phyloP scores from a whole-genome alignment of 2,888 invertebrate species.

The Tillus elongatus region DNA sequence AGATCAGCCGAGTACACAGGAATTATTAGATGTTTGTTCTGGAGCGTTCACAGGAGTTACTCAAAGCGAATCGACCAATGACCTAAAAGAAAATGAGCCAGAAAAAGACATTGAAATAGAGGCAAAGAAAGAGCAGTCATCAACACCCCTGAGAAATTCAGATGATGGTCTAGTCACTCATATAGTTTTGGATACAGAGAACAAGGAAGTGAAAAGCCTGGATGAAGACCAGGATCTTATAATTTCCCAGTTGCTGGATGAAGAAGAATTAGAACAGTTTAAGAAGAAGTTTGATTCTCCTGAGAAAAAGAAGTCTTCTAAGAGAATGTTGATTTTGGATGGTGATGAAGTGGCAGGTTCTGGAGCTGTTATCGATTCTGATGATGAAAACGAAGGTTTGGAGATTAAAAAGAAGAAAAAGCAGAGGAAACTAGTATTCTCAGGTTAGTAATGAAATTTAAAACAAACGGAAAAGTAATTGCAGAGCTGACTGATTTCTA shows the following conservation, averaged over 20 bases:
- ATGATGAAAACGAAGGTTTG: slow-evolving; percentile 21
- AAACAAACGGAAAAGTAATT: not conserved
- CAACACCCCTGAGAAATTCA: not conserved
- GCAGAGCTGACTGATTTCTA: too few relatives aligned
- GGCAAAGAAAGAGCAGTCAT: too few relatives aligned
- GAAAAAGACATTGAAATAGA: too few relatives aligned
- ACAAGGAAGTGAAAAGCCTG: slow-evolving; percentile 22
- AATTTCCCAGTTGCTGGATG: slow-evolving; percentile 34
- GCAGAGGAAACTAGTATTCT: slow-evolving; percentile 43
- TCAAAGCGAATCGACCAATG: slow-evolving; percentile 5
- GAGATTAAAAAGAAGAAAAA: slow-evolving; percentile 27
- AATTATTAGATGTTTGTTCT: slow-evolving; percentile 35
- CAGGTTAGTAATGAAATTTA: slow-evolving; percentile 35
- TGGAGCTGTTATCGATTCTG: slow-evolving; percentile 30
- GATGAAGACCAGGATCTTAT: slow-evolving; percentile 33
- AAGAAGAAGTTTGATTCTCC: slow-evolving; percentile 33
- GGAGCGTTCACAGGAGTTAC: slow-evolving; percentile 30
- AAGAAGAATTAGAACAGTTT: slow-evolving; percentile 34
- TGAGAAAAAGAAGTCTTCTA: not conserved
- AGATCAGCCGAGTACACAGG: slow-evolving; percentile 29
- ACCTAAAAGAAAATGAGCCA: too few relatives aligned
- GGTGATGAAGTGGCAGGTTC: slow-evolving; percentile 24
- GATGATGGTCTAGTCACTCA: too few relatives aligned
- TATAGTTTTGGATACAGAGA: slow-evolving; percentile 7
- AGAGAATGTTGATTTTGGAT: slow-evolving; percentile 10